Conservation (phyloP, 2,113 vertebrate genomes). For the Hippolais icterina region DNA sequence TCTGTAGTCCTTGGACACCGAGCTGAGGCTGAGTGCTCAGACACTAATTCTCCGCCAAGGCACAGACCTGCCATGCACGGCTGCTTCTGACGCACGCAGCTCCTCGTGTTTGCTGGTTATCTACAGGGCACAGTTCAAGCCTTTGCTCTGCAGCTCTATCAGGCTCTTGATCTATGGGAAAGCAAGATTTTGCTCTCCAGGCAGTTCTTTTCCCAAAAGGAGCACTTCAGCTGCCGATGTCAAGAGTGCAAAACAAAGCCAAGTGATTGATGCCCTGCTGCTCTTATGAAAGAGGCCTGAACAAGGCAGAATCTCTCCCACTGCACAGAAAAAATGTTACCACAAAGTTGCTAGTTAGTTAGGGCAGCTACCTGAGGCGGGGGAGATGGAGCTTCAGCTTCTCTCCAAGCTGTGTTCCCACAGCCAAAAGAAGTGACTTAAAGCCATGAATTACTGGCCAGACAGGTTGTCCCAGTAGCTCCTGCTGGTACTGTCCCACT, state of each 20-base stretch:
- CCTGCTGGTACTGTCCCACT: not conserved
- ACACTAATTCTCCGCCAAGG: not conserved
- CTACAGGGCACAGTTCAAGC: conserved; percentile 19
- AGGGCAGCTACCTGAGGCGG: not conserved
- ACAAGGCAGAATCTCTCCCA: not conserved
- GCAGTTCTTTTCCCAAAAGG: not conserved
- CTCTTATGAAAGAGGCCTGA: not conserved
- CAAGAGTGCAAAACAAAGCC: conserved; percentile 4
- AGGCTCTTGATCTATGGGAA: not conserved
- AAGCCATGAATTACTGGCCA: not conserved
- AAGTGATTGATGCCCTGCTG: not conserved
- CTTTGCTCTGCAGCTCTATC: conserved; percentile 1
- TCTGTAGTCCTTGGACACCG: not conserved
- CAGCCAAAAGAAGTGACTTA: not conserved
- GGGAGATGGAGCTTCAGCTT: not conserved
- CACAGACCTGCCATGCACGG: rapidly evolving
- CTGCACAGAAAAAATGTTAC: not conserved
- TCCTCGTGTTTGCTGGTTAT: not conserved
- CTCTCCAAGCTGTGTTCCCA: not conserved
- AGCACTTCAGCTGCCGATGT: conserved; percentile 8
- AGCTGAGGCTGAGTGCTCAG: not conserved
- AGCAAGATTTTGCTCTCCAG: not conserved
- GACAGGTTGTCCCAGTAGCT: not conserved
- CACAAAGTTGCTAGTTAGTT: not conserved
- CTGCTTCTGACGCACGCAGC: not conserved